Percentiles rank a stretch among this genome's conserved stretches.
These are phyloP conservation scores for Macrostomum lignano DNA, from an alignment of 1,140 invertebrate genomes.

Conservation along the genomic window DNA sequence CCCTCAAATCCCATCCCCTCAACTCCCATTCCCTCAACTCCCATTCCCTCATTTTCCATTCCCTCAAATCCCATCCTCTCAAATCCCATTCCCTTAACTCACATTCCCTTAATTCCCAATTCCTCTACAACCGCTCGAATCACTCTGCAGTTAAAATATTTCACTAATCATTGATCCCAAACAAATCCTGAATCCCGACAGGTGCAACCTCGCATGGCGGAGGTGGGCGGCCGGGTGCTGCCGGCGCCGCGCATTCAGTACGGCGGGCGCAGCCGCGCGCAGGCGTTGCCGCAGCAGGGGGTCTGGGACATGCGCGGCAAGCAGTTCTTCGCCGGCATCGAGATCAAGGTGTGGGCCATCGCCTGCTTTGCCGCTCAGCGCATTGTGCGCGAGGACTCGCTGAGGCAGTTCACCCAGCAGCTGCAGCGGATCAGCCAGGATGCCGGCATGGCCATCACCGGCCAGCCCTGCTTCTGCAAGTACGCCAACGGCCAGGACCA, in stretches of 20 bases:
- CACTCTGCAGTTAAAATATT: no score
- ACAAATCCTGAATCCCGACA: no score
- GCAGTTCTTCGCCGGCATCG: conserved; percentile 95
- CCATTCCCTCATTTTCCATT: no score
- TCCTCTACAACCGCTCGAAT: no score
- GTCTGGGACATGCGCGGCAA: conserved; percentile 99
- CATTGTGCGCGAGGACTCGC: conserved; percentile 76
- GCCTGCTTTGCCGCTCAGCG: conserved; percentile 94
- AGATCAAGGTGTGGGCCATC: conserved; percentile 95
- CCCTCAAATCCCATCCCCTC: no score
- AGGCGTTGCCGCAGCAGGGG: conserved; percentile 29
- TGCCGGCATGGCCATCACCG: background rate
- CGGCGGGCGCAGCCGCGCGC: conserved; percentile 59
- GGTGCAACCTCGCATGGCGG: conserved; percentile 25
- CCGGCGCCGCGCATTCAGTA: conserved; percentile 95
- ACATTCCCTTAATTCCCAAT: no score
- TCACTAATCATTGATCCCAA: no score
- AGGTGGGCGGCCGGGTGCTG: conserved; percentile 77
- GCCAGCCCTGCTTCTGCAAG: conserved; percentile 31
- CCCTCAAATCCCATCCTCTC: no score
- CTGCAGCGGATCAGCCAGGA: conserved; percentile 4
- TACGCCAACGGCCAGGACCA: conserved; percentile 57
- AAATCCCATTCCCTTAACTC: no score
- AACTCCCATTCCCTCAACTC: no score
- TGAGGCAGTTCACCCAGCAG: conserved; percentile 30